Evolutionary conservation across 1,140 invertebrate genomes (phyloP), one percentile per base, ranked within the genome.

Genomic region (Eubasilissa regina): DNA sequence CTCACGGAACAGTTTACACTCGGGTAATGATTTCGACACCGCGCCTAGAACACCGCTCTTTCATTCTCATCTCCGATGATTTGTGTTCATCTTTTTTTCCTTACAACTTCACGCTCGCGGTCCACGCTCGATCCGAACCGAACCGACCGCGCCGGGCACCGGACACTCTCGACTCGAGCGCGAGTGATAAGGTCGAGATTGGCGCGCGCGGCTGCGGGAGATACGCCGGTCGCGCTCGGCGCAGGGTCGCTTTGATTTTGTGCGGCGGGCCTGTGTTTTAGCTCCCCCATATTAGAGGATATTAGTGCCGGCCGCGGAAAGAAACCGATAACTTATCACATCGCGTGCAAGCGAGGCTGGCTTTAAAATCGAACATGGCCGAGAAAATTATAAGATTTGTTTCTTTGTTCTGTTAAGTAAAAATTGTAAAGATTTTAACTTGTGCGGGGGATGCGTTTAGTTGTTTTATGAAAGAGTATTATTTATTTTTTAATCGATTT

Each of bases 271-370:
- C 58, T 77, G 81, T 82, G 81, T 82, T 82, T 82, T 79, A 79
- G 78, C 56, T 56, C 53, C 56, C 58, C 78, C 76, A 73, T 77
- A 82, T 82, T 82, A 82, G 76, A 78, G 78, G 75, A 78, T 82
- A 82, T 82, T 82, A 82, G 81, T 80, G 78, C 43, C 47, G 60
- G 66, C 75, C 72, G 81, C 64, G 75, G 81, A 82, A 80, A 80
- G 81, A 80, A 82, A 82, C 81, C 81, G 80, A 82, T 82, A 82
- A 82, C 81, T 82, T 82, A 82, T 82, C 81, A 79, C 62, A 79
- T 80, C 70, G 78, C 73, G 17, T 51, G 56, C 11, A 15, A 25
- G 25, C 25, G 0, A 72, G 78, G 11, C 64, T 19, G 55, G 60
- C 72, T 80, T 75, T 80, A 73, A 47, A 82, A 78, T 75, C 60